A percentile compares a stretch with the other conserved stretches of the same genome.
These are phyloP conservation scores for Hetaerina americana DNA, from an alignment of 1,140 invertebrate genomes.

Conservation along the genomic window DNA sequence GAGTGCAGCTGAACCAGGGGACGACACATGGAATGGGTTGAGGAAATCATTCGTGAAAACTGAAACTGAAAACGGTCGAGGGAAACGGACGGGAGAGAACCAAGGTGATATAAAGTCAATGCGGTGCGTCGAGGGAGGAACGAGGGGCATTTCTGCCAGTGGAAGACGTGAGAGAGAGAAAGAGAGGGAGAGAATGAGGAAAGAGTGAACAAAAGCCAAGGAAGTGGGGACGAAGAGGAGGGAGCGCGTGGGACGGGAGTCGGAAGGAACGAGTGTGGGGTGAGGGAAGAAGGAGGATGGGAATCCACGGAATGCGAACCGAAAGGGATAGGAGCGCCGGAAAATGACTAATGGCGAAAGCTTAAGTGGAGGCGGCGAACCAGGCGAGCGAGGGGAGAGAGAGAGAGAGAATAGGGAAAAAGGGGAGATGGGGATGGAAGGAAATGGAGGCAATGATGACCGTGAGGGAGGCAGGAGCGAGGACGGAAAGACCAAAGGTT, in stretches of 20 bases:
- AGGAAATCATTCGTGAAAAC: no score
- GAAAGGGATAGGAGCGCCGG: neutral
- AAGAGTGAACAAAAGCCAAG: neutral
- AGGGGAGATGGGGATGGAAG: no score
- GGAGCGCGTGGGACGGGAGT: neutral
- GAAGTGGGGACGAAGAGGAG: no score
- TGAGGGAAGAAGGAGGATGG: neutral
- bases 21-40: no score
- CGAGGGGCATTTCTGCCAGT: no score
- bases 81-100: no score
- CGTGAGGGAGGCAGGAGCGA: no score
- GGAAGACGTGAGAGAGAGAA: neutral
- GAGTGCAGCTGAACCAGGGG: no score
- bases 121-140: neutral
- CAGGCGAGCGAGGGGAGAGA: neutral
- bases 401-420: neutral
- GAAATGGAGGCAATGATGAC: no score
- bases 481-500: no score
- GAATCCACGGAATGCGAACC: neutral
- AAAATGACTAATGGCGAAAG: neutral
- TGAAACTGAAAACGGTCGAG: no score
- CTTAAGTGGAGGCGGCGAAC: neutral
- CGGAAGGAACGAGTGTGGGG: neutral
- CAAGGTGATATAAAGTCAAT: no score
- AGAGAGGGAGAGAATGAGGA: neutral